phyloP scores from a whole-genome alignment of 2,113 vertebrate genomes.

The Fukomys damarensis region DNA sequence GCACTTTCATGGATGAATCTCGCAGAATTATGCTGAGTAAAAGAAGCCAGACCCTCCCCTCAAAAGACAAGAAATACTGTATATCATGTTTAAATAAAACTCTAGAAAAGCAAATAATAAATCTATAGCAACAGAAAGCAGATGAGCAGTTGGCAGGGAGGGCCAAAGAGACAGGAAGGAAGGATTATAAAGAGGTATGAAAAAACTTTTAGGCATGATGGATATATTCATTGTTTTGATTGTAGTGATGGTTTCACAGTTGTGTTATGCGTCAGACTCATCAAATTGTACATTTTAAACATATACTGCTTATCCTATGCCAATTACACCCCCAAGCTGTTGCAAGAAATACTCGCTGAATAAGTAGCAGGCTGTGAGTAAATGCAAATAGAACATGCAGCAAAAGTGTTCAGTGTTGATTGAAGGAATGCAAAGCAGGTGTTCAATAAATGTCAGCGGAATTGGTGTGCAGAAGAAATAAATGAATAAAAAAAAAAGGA shows the following conservation, averaged over 20 bases:
- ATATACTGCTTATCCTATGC: neutral
- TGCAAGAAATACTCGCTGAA: neutral
- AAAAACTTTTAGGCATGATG: neutral
- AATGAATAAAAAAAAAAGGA: too few species aligned
- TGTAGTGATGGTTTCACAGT: neutral
- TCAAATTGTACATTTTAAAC: neutral
- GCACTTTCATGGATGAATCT: neutral
- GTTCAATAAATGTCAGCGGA: neutral
- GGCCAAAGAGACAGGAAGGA: neutral
- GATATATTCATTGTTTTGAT: neutral
- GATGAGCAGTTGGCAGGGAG: neutral
- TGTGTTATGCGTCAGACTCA: neutral
- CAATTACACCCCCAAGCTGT: neutral
- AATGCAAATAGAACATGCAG: neutral
- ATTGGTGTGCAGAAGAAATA: conserved; percentile 19
- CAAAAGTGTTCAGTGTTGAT: neutral
- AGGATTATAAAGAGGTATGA: neutral
- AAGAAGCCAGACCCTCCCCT: neutral
- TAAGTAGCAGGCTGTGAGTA: neutral
- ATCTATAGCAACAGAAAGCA: neutral
- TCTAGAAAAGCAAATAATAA: neutral
- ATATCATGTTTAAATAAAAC: conserved; percentile 7
- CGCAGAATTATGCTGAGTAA: conserved; percentile 9
- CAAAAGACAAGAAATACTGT: neutral
- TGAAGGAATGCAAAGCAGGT: conserved; percentile 2